Conservation (phyloP, 2,888 invertebrate species). For the Drosophila emarginata region DNA sequence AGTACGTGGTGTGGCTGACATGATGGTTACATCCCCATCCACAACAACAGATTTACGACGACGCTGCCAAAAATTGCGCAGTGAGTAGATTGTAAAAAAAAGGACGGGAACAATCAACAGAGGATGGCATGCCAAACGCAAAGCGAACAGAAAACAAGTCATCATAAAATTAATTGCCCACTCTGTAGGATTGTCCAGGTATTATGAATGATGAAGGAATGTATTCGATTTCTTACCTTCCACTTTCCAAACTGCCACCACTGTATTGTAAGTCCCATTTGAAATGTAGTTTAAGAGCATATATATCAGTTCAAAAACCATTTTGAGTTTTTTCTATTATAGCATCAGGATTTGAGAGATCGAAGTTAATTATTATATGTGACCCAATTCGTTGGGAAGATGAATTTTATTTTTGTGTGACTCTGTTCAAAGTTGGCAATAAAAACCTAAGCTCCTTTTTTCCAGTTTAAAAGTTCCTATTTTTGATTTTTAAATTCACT, state of each 20-base stretch:
- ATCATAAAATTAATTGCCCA: constrained; percentile 56
- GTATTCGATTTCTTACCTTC: constrained; percentile 37
- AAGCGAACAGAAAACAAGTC: constrained; percentile 36
- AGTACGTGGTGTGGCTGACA: neutral
- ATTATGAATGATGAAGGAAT: neutral
- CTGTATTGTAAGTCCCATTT: constrained; percentile 23
- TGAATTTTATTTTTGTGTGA: neutral
- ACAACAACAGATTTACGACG: neutral
- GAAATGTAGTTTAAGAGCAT: constrained; percentile 46
- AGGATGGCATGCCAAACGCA: constrained; percentile 56
- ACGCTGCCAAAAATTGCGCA: constrained; percentile 32
- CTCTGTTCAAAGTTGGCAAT: neutral
- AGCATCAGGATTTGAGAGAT: neutral
- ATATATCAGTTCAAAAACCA: constrained; percentile 48
- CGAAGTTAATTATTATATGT: neutral
- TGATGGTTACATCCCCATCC: neutral
- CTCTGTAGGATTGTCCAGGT: constrained; percentile 38
- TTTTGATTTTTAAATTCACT: too few species aligned
- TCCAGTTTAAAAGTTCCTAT: neutral
- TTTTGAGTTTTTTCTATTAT: constrained; percentile 13
- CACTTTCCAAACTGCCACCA: constrained; percentile 43
- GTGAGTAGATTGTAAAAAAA: constrained; percentile 12
- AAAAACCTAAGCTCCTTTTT: neutral
- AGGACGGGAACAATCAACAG: constrained; percentile 56
- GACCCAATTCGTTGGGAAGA: neutral